Conservation (phyloP, 2,888 invertebrate species). For the Melipona beecheii region DNA sequence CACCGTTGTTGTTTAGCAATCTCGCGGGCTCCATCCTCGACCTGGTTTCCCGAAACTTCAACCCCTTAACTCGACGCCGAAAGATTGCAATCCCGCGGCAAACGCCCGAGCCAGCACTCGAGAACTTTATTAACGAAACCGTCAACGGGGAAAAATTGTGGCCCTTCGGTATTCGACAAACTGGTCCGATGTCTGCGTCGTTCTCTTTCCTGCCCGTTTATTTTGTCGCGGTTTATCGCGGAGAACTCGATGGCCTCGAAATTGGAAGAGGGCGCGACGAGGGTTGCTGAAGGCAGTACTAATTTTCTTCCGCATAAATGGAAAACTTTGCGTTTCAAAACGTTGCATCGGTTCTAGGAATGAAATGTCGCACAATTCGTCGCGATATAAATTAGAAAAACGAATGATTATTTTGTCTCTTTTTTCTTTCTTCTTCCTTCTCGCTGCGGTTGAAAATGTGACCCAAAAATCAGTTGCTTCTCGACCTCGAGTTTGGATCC, state of each 20-base stretch:
- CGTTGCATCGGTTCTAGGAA: conserved; percentile 35
- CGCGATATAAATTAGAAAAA: conserved; percentile 3
- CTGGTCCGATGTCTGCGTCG: conserved; percentile 23
- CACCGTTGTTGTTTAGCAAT: not conserved
- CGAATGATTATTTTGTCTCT: not conserved
- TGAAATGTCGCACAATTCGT: conserved; percentile 43
- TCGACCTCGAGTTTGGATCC: no score
- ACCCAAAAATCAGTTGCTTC: no score
- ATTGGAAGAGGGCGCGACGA: not conserved
- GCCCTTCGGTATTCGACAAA: conserved; percentile 41
- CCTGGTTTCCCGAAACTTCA: not conserved
- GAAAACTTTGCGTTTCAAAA: conserved; percentile 30
- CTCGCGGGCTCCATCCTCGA: no score
- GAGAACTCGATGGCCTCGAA: conserved; percentile 44
- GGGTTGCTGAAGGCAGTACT: conserved; percentile 3
- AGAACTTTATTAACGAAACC: conserved; percentile 45
- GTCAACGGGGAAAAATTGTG: conserved; percentile 46
- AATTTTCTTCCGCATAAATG: conserved; percentile 52
- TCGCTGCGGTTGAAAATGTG: no score
- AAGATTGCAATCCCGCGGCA: conserved; percentile 6
- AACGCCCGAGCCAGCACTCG: conserved; percentile 1
- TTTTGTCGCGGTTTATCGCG: conserved; percentile 55
- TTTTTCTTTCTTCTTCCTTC: no score
- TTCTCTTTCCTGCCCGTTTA: conserved; percentile 23
- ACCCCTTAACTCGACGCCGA: not conserved